Conservation (phyloP, 2,888 invertebrate genomes). For the Exocentrus adspersus region DNA sequence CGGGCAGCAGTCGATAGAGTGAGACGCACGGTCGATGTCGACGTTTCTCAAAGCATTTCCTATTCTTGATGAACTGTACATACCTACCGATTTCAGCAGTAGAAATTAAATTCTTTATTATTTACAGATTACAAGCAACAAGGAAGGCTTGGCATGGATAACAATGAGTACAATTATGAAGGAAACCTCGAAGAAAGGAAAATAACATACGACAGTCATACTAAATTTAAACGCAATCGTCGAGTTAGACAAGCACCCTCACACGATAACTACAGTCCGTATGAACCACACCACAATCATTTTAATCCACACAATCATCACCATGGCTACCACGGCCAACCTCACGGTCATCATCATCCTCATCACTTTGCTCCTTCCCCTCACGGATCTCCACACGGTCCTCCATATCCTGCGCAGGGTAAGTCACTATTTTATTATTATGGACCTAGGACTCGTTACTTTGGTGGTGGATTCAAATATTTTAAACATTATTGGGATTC, state of each 20-base stretch:
- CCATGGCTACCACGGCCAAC: background rate
- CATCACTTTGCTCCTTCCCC: background rate
- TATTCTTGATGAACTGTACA: too few relatives aligned
- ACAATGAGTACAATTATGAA: background rate
- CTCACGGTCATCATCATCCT: background rate
- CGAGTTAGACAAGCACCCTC: background rate
- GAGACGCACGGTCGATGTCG: too few relatives aligned
- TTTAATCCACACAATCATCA: background rate
- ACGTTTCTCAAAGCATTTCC: too few relatives aligned
- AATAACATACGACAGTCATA: background rate
- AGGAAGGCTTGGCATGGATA: background rate
- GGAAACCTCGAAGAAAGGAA: background rate
- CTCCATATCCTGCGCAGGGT: conserved; percentile 1
- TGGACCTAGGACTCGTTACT: background rate
- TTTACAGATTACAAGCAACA: background rate
- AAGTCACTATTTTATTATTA: background rate
- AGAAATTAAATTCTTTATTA: background rate
- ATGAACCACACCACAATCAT: background rate
- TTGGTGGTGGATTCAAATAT: background rate
- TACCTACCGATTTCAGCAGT: too few relatives aligned
- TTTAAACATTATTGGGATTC: background rate
- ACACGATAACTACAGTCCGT: background rate
- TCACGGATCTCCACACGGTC: background rate
- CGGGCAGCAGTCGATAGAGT: too few relatives aligned
- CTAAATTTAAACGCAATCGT: background rate